phyloP scores from a whole-genome alignment of 2,113 vertebrate species.

The Taurulus bubalis region DNA sequence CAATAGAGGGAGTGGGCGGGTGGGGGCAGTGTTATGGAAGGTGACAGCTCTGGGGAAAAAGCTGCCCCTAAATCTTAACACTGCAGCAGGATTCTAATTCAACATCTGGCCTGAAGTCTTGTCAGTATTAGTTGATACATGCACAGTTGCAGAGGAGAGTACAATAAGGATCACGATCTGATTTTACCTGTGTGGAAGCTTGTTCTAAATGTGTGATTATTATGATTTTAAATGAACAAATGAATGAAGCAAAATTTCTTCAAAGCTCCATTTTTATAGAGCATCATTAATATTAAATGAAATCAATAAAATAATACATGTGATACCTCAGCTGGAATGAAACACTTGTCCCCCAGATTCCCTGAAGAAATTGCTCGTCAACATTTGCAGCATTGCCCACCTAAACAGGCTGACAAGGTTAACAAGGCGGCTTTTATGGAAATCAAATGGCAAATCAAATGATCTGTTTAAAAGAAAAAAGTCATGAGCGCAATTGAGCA shows the following conservation, averaged over 20 bases:
- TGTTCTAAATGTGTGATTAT: neutral
- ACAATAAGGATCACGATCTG: neutral
- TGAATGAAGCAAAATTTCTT: neutral
- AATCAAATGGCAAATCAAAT: conserved; percentile 24
- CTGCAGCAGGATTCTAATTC: neutral
- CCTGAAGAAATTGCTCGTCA: neutral
- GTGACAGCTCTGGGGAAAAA: neutral
- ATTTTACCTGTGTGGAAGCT: neutral
- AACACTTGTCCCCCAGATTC: neutral
- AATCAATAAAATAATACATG: neutral
- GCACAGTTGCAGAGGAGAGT: neutral
- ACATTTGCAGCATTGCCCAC: conserved; percentile 4
- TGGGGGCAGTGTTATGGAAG: neutral
- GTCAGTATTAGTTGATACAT: neutral
- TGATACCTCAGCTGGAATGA: neutral
- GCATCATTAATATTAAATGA: conserved; percentile 8
- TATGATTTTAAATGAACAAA: neutral
- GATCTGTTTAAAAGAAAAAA: conserved; percentile 15
- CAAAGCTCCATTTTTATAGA: neutral
- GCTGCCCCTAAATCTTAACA: neutral
- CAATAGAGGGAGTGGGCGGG: neutral
- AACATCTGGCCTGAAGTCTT: neutral
- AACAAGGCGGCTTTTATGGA: neutral
- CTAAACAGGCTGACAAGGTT: conserved; percentile 19
- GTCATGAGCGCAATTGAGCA: neutral